phyloP scores from a whole-genome alignment of 2,888 invertebrate species.

The Loripinus fragilis region DNA sequence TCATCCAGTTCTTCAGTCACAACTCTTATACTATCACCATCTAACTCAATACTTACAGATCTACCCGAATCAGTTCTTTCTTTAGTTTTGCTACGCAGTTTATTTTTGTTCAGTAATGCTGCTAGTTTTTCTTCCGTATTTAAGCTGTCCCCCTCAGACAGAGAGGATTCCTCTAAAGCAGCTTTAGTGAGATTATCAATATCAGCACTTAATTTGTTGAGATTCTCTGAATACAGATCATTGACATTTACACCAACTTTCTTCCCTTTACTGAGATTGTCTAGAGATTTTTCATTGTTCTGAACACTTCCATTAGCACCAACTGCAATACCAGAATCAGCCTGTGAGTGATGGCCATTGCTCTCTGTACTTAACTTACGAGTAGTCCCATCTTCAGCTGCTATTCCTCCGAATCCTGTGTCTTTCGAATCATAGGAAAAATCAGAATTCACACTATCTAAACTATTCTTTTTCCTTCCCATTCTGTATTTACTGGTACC shows the following conservation, averaged over 20 bases:
- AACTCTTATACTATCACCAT: slow-evolving; percentile 82
- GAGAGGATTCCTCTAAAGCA: slow-evolving; percentile 54
- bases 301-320: slow-evolving; percentile 62
- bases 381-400: slow-evolving; percentile 60
- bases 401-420: slow-evolving; percentile 62
- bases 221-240: slow-evolving; percentile 69
- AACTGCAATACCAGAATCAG: slow-evolving; percentile 72
- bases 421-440: slow-evolving; percentile 67
- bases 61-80: slow-evolving; percentile 69
- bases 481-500: slow-evolving; percentile 43
- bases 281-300: slow-evolving; percentile 75
- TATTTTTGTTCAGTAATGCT: slow-evolving; percentile 73
- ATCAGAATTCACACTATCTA: slow-evolving; percentile 72
- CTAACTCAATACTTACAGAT: slow-evolving; percentile 83
- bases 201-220: slow-evolving; percentile 63
- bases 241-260: slow-evolving; percentile 76
- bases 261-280: slow-evolving; percentile 52
- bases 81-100: slow-evolving; percentile 67
- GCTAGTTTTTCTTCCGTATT: slow-evolving; percentile 76
- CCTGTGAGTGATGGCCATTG: slow-evolving; percentile 62
- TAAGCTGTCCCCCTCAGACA: slow-evolving; percentile 72
- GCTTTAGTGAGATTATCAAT: slow-evolving; percentile 56
- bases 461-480: slow-evolving; percentile 51
- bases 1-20: slow-evolving; percentile 74
- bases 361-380: slow-evolving; percentile 66